Percentiles rank a stretch among this genome's conserved stretches.
Evolutionary conservation across 2,888 invertebrate genomes (phyloP).

Genomic region (Atrina japonica): DNA sequence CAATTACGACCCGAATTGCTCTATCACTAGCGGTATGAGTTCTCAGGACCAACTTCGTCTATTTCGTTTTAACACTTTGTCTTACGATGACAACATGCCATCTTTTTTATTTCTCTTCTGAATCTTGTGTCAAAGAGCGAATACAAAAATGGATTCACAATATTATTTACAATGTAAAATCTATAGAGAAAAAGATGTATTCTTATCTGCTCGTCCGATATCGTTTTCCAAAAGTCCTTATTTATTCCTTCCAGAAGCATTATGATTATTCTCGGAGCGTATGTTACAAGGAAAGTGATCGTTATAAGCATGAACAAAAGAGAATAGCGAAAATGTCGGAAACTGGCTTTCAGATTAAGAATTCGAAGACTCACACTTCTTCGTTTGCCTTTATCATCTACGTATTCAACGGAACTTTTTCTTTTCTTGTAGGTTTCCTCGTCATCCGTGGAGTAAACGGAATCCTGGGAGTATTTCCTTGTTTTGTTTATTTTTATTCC

Average conservation of each 20-base stretch:
- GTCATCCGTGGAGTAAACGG: conserved; percentile 17
- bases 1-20: too few species aligned
- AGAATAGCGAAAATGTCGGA: conserved; percentile 12
- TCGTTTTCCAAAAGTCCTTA: conserved; percentile 17
- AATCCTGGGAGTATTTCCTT: conserved; percentile 17
- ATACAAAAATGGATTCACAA: conserved; percentile 29
- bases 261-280: conserved; percentile 19
- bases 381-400: neutral
- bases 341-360: neutral
- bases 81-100: neutral
- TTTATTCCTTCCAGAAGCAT: conserved; percentile 26
- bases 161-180: conserved; percentile 31
- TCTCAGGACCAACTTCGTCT: too few species aligned
- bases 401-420: neutral
- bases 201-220: conserved; percentile 16
- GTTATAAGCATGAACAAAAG: conserved; percentile 30
- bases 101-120: conserved; percentile 13
- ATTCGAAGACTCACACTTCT: neutral
- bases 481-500: neutral
- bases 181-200: conserved; percentile 23
- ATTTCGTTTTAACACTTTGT: neutral
- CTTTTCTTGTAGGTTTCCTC: neutral
- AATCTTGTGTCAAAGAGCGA: conserved; percentile 27
- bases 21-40: too few species aligned
- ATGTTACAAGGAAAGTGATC: conserved; percentile 17